A percentile compares a stretch with the other conserved stretches of the same genome.
Conservation (phyloP, 1,140 invertebrate genomes). For the Saccostrea glomerata region DNA sequence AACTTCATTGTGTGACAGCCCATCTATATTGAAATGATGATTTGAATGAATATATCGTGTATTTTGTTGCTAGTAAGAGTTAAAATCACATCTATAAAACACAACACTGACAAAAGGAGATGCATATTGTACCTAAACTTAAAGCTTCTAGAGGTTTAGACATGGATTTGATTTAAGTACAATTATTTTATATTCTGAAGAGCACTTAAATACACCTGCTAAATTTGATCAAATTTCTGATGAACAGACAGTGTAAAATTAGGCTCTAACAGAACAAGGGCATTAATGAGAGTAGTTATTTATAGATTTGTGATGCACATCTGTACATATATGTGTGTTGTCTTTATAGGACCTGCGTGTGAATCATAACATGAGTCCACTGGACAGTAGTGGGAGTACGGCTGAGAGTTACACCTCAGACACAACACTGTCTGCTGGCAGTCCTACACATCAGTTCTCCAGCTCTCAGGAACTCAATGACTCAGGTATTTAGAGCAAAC, state of each 20-base stretch:
- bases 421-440: constrained; percentile 65
- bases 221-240: background rate
- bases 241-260: background rate
- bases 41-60: background rate
- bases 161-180: too few relatives aligned
- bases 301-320: background rate
- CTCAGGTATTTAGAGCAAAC: constrained; percentile 55
- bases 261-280: background rate
- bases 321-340: background rate
- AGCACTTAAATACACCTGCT: background rate
- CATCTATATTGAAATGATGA: background rate
- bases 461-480: constrained; percentile 59
- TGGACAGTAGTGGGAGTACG: constrained; percentile 76
- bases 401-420: constrained; percentile 76
- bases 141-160: too few relatives aligned
- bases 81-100: background rate
- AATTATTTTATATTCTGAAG: too few relatives aligned
- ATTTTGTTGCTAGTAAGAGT: background rate
- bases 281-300: background rate
- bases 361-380: constrained; percentile 73
- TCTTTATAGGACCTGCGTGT: constrained; percentile 73
- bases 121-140: too few relatives aligned
- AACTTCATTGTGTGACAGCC: too few relatives aligned
- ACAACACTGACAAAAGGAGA: background rate
- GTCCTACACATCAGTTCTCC: constrained; percentile 54